Evolutionary conservation across 2,888 invertebrate species (phyloP).

Genomic region (Luperina testacea): DNA sequence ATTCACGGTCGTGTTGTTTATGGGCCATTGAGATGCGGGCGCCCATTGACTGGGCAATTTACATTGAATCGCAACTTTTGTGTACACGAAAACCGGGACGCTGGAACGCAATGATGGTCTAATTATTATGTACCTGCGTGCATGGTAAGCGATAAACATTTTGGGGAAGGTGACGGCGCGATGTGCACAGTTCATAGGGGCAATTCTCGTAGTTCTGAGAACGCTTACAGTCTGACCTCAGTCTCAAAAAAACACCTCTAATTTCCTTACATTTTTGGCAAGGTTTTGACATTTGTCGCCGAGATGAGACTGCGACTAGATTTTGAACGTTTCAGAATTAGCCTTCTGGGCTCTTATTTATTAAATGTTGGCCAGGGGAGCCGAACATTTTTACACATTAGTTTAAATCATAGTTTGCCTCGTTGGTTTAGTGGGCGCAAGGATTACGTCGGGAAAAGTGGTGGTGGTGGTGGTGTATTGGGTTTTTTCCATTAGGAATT

Average conservation of each 20-base stretch:
- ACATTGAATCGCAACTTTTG: conserved; percentile 85
- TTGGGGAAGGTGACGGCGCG: conserved; percentile 2
- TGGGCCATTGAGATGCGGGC: conserved; percentile 86
- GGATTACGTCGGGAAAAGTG: not conserved
- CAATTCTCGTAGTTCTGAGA: no score
- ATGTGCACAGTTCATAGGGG: not conserved
- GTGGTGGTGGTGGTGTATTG: no score
- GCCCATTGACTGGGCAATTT: conserved; percentile 84
- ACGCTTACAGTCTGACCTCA: no score
- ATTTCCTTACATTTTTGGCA: no score
- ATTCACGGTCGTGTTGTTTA: conserved; percentile 88
- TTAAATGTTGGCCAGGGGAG: not conserved
- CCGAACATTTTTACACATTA: not conserved
- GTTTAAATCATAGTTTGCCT: not conserved
- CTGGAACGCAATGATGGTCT: conserved; percentile 74
- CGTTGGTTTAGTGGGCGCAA: not conserved
- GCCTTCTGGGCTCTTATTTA: conserved; percentile 1
- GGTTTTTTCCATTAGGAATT: not conserved
- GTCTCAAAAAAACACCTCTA: no score
- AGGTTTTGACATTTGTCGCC: no score
- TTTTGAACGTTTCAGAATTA: no score
- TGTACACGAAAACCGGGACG: conserved; percentile 69
- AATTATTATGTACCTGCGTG: conserved; percentile 72
- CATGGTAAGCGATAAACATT: conserved; percentile 50
- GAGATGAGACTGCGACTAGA: no score